phyloP scores from a whole-genome alignment of 1,140 invertebrate species.

The Archivesica marissinica region DNA sequence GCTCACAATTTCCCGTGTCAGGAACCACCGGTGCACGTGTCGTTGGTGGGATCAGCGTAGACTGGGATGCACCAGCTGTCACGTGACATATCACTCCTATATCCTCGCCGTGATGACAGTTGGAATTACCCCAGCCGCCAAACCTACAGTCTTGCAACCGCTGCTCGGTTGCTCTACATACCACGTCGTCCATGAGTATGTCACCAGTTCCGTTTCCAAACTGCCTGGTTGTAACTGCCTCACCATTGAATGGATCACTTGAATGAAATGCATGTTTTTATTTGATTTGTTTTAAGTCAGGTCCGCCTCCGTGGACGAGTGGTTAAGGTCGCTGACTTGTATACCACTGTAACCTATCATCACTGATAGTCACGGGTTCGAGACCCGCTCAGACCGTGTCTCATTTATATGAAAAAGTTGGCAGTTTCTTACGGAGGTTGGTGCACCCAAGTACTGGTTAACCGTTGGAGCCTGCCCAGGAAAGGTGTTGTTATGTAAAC shows the following conservation, averaged over 20 bases:
- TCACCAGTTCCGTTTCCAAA: slow-evolving; percentile 25
- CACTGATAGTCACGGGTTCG: too few relatives aligned
- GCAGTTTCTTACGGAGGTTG: too few relatives aligned
- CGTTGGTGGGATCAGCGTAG: not conserved
- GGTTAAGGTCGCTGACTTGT: too few relatives aligned
- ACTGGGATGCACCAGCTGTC: not conserved
- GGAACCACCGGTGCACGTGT: slow-evolving; percentile 28
- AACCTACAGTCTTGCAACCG: slow-evolving; percentile 14
- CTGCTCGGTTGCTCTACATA: slow-evolving; percentile 26
- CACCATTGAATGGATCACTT: not conserved
- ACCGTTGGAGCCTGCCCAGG: too few relatives aligned
- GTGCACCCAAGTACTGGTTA: too few relatives aligned
- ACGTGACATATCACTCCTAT: slow-evolving; percentile 36
- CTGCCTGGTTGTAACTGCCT: not conserved
- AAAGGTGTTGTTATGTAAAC: too few relatives aligned
- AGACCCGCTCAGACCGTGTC: too few relatives aligned
- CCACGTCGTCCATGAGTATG: slow-evolving; percentile 47
- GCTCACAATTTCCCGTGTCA: slow-evolving; percentile 43
- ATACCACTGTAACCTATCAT: too few relatives aligned
- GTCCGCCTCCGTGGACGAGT: too few relatives aligned
- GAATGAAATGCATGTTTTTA: too few relatives aligned
- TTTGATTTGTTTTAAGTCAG: too few relatives aligned
- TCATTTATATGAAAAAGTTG: too few relatives aligned
- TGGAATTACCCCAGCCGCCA: not conserved
- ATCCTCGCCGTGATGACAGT: slow-evolving; percentile 48